Evolutionary conservation across 2,888 invertebrate species (phyloP).

Genomic region (Imbricaverruca yamaguchii): DNA sequence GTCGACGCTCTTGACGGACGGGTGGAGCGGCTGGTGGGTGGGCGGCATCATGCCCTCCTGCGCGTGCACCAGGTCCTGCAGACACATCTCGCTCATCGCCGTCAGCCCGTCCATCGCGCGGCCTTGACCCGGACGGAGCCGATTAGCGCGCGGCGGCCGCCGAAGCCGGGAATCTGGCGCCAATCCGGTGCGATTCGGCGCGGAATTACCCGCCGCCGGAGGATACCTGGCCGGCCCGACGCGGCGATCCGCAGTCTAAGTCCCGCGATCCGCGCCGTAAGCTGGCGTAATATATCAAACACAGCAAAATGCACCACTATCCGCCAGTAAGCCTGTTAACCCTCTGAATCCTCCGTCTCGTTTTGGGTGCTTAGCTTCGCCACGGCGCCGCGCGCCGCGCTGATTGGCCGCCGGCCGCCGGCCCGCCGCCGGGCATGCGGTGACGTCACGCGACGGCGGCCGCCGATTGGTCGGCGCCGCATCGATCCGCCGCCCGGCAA

Average conservation of each 20-base stretch:
- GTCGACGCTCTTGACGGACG: not conserved
- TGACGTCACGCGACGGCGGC: slow-evolving; percentile 7
- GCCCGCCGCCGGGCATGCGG: not conserved
- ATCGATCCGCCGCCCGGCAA: not conserved
- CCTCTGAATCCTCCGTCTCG: not conserved
- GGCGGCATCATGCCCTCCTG: slow-evolving; percentile 15
- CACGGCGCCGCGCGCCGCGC: too few relatives aligned
- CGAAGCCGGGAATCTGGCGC: not conserved
- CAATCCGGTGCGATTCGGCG: not conserved
- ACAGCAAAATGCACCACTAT: slow-evolving; percentile 12
- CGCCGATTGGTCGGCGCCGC: not conserved
- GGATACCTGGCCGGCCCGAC: not conserved
- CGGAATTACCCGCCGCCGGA: not conserved
- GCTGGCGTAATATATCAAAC: slow-evolving; percentile 22
- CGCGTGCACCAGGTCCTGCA: slow-evolving; percentile 21
- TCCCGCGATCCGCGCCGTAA: not conserved
- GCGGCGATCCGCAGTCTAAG: not conserved
- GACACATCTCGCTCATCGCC: slow-evolving; percentile 22
- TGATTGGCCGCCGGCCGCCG: not conserved
- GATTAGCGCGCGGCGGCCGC: not conserved
- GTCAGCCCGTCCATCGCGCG: slow-evolving; percentile 6
- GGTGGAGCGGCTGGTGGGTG: not conserved
- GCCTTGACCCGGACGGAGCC: not conserved
- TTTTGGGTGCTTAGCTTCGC: not conserved
- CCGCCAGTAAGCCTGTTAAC: not conserved